Percentiles rank a stretch among this genome's conserved stretches.
phyloP scores from a whole-genome alignment of 2,113 vertebrate species.

The Riparia riparia region DNA sequence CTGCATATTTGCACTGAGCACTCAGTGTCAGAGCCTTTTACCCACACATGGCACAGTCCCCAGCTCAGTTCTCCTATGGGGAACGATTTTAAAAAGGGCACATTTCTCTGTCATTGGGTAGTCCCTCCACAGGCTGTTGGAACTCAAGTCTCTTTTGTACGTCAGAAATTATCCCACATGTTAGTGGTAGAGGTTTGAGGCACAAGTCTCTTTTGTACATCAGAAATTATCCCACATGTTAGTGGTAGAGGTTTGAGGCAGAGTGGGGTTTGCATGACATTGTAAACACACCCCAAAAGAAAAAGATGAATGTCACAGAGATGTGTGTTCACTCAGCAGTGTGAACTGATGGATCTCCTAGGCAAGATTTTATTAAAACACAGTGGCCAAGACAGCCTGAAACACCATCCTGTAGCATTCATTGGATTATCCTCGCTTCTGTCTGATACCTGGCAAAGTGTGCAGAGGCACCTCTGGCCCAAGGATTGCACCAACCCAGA shows the following conservation, averaged over 20 bases:
- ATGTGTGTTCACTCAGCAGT: neutral
- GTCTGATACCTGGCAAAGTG: neutral
- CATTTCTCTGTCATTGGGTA: neutral
- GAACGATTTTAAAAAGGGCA: neutral
- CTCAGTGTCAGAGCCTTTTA: neutral
- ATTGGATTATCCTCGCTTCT: neutral
- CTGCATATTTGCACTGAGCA: neutral
- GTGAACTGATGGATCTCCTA: neutral
- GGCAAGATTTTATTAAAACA: neutral
- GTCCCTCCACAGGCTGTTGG: neutral
- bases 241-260: neutral
- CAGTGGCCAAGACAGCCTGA: neutral
- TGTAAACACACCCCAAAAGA: neutral
- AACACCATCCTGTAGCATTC: neutral
- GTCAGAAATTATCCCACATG: neutral
- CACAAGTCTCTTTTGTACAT: accelerated
- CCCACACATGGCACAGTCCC: accelerated
- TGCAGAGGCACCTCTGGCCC: neutral
- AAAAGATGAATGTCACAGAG: neutral
- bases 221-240: neutral
- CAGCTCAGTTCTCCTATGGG: neutral
- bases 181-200: neutral
- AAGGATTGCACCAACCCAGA: neutral
- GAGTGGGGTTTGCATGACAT: accelerated
- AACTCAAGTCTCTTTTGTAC: neutral